phyloP scores from a whole-genome alignment of 2,113 vertebrate genomes.

The Gymnorhina tibicen region DNA sequence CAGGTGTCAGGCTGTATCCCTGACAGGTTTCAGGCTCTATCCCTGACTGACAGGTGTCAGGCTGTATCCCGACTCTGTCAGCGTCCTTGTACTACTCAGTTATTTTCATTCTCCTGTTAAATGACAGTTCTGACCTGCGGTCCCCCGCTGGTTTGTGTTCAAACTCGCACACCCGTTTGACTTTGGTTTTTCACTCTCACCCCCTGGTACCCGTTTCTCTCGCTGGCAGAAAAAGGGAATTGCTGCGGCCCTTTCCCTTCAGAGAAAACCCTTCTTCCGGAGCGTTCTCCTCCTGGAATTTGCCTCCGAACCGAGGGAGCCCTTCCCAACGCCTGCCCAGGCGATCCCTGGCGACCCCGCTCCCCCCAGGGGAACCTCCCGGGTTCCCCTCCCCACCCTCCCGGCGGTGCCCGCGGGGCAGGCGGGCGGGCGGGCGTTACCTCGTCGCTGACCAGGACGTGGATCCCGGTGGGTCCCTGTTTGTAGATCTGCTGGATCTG shows the following conservation, averaged over 20 bases:
- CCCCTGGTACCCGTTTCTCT: no score
- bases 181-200: not conserved
- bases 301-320: not conserved
- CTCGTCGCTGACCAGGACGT: slow-evolving; percentile 95
- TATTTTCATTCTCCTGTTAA: no score
- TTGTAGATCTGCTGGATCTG: slow-evolving; percentile 97
- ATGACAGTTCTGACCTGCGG: no score
- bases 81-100: no score
- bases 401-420: rapidly evolving
- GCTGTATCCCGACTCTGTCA: no score
- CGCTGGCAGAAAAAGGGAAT: not conserved
- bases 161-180: not conserved
- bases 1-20: no score
- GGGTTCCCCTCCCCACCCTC: not conserved
- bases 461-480: slow-evolving; percentile 94
- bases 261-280: not conserved
- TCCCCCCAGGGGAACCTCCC: not conserved
- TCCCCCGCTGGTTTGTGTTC: no score
- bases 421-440: slow-evolving; percentile 46
- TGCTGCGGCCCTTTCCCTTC: not conserved
- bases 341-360: not conserved
- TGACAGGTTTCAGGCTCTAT: no score
- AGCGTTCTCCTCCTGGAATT: not conserved
- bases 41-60: no score
- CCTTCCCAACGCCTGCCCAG: not conserved